Conservation (phyloP, 2,888 invertebrate species). For the Cancer borealis region DNA sequence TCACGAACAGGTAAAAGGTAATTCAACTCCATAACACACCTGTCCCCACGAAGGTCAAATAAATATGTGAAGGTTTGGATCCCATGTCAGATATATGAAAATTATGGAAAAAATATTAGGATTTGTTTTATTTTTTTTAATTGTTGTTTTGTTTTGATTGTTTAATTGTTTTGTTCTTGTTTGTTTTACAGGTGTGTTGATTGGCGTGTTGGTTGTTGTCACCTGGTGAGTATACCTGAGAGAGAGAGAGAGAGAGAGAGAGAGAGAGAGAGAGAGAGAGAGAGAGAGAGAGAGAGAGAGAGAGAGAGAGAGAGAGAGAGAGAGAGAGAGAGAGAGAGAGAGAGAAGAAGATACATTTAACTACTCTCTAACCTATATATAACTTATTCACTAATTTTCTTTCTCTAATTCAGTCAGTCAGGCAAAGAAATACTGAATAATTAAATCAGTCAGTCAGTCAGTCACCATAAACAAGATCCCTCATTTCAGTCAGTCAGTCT, state of each 20-base stretch:
- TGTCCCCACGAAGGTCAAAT: not conserved
- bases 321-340: conserved; percentile 45
- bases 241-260: not conserved
- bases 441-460: too few relatives aligned
- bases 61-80: not conserved
- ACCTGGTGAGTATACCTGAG: not conserved
- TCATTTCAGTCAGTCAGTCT: too few relatives aligned
- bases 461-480: too few relatives aligned
- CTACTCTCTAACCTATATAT: too few relatives aligned
- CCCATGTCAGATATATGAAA: not conserved
- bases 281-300: conserved; percentile 22
- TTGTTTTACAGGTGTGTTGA: not conserved
- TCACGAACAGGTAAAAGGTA: not conserved
- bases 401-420: not conserved
- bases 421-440: not conserved
- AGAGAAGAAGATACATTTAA: not conserved
- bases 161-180: not conserved
- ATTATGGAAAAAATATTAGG: not conserved
- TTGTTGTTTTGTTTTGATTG: not conserved
- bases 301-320: conserved; percentile 45
- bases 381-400: too few relatives aligned
- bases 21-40: not conserved
- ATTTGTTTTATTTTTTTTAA: not conserved
- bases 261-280: not conserved
- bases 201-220: not conserved